These are phyloP conservation scores for Tapirus indicus DNA, from an alignment of 2,797 vertebrate genomes.

Conservation along the genomic window DNA sequence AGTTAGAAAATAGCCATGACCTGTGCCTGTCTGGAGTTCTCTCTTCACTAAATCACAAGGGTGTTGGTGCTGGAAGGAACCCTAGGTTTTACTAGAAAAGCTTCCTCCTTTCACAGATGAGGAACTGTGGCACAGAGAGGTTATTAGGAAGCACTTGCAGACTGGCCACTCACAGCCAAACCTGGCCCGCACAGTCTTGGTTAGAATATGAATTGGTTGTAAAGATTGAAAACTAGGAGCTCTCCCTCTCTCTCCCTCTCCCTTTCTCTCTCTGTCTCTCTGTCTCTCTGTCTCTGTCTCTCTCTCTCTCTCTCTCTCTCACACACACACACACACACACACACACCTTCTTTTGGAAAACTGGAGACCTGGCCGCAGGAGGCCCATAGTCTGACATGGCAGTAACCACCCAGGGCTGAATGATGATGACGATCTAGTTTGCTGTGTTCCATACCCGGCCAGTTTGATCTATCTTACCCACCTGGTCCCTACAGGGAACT, in stretches of 20 bases:
- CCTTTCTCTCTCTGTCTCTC: background rate
- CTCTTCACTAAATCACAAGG: slow-evolving; percentile 5
- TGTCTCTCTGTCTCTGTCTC: background rate
- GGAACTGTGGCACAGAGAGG: background rate
- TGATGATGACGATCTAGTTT: background rate
- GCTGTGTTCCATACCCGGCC: background rate
- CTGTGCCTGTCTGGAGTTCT: background rate
- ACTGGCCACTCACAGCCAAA: background rate
- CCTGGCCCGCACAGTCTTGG: background rate
- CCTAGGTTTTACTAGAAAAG: background rate
- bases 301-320: too few species aligned
- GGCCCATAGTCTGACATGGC: background rate
- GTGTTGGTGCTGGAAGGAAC: background rate
- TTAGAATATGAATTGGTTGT: background rate
- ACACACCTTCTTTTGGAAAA: background rate
- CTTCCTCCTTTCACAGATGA: background rate
- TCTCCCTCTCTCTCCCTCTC: background rate
- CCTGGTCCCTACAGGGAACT: background rate
- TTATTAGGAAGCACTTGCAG: background rate
- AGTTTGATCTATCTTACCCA: background rate
- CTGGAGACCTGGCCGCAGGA: background rate
- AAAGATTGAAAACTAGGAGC: background rate
- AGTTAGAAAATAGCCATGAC: background rate
- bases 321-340: background rate
- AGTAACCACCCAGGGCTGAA: background rate